Conservation (phyloP, 2,888 invertebrate species). For the Serripes groenlandicus region DNA sequence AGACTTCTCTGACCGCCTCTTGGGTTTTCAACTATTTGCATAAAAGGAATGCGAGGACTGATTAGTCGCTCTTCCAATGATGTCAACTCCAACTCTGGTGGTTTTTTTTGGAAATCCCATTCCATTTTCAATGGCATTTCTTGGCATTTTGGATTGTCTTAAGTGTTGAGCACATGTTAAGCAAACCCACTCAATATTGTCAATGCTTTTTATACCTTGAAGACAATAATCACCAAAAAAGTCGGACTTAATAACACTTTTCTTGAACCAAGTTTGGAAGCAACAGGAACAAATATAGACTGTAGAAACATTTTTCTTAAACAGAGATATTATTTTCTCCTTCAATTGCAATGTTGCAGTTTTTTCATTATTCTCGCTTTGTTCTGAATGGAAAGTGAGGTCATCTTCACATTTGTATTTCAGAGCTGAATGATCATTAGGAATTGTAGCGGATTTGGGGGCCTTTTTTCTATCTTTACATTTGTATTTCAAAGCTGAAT, state of each 20-base stretch:
- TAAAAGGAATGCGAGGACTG: conserved; percentile 4
- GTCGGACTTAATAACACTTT: not conserved
- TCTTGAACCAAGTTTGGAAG: not conserved
- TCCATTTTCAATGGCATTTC: not conserved
- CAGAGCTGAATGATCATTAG: too few species aligned
- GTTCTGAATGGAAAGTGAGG: too few species aligned
- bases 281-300: not conserved
- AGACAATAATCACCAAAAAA: not conserved
- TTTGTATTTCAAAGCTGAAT: too few species aligned
- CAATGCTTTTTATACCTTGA: not conserved
- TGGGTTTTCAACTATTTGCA: conserved; percentile 75
- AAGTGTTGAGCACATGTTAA: not conserved
- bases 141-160: not conserved
- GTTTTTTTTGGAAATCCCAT: not conserved
- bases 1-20: conserved; percentile 64
- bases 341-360: too few species aligned
- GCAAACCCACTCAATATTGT: conserved; percentile 12
- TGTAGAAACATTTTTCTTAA: too few species aligned
- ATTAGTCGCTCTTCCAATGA: conserved; percentile 25
- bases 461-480: too few species aligned
- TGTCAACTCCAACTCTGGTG: conserved; percentile 2
- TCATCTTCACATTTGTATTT: too few species aligned
- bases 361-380: too few species aligned
- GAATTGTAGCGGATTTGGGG: too few species aligned
- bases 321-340: too few species aligned